phyloP scores from a whole-genome alignment of 2,797 vertebrate species.

The Hybognathus amarus region DNA sequence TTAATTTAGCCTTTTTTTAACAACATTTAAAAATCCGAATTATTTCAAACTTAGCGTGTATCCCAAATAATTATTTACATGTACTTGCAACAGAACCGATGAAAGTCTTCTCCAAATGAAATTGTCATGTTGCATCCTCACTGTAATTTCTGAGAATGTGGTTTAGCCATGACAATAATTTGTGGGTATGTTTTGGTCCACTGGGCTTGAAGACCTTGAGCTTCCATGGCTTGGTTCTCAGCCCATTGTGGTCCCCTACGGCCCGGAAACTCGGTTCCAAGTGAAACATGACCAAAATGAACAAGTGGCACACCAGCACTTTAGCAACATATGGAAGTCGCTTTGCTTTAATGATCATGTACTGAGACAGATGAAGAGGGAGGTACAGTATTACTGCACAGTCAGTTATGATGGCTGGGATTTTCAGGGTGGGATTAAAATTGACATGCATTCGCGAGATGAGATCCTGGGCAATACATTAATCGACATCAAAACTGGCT shows the following conservation, averaged over 20 bases:
- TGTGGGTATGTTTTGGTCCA: slow-evolving; percentile 72
- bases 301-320: slow-evolving; percentile 69
- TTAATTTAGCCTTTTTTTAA: background rate
- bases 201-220: slow-evolving; percentile 61
- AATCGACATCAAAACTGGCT: background rate
- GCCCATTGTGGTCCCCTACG: slow-evolving; percentile 55
- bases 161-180: slow-evolving; percentile 71
- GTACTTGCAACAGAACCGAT: background rate
- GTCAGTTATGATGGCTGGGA: slow-evolving; percentile 13
- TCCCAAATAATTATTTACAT: background rate
- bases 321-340: slow-evolving; percentile 55
- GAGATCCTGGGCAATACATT: background rate
- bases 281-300: slow-evolving; percentile 76
- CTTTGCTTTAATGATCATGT: slow-evolving; percentile 12
- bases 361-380: slow-evolving; percentile 11
- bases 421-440: slow-evolving; percentile 31
- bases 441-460: background rate
- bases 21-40: background rate
- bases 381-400: background rate
- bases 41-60: background rate
- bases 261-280: background rate
- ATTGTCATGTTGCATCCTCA: slow-evolving; percentile 13
- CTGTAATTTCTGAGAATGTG: slow-evolving; percentile 58
- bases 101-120: background rate
- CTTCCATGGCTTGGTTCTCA: slow-evolving; percentile 58